phyloP scores from a whole-genome alignment of 2,113 vertebrate species.

The Epinephelus lanceolatus region DNA sequence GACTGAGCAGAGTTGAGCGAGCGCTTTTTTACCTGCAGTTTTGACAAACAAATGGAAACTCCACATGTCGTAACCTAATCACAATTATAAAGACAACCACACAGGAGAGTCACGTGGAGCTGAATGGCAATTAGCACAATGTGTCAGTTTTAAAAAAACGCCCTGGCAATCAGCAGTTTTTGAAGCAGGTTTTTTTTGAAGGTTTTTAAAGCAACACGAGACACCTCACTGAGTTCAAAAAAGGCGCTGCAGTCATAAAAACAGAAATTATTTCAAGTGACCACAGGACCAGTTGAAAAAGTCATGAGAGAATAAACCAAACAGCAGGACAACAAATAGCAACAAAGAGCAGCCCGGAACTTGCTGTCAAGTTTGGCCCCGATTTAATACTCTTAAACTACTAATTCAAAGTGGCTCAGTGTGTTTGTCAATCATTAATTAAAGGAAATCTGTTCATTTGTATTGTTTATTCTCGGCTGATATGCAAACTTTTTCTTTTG shows the following conservation, averaged over 20 bases:
- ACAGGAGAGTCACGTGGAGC: conserved; percentile 5
- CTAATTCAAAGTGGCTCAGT: too few species aligned
- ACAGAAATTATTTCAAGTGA: background rate
- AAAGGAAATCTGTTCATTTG: too few species aligned
- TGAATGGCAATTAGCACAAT: conserved; percentile 9
- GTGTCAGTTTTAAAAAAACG: background rate
- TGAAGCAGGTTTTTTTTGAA: too few species aligned
- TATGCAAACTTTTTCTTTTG: too few species aligned
- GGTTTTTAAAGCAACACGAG: background rate
- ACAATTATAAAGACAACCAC: conserved; percentile 5
- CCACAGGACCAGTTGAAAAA: background rate
- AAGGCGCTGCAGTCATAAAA: background rate
- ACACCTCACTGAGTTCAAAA: background rate
- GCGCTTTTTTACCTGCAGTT: background rate
- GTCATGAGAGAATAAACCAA: background rate
- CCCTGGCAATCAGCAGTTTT: background rate
- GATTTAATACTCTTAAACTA: too few species aligned
- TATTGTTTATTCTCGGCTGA: too few species aligned
- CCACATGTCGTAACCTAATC: conserved; percentile 14
- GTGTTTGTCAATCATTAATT: too few species aligned
- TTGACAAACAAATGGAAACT: conserved; percentile 12
- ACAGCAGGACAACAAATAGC: background rate
- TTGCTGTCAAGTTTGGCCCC: too few species aligned
- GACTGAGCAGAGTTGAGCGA: background rate
- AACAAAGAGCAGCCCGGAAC: too few species aligned